Evolutionary conservation across 2,113 vertebrate genomes (phyloP), one percentile per base, ranked within the genome.

Genomic region (Oceanites oceanicus): DNA sequence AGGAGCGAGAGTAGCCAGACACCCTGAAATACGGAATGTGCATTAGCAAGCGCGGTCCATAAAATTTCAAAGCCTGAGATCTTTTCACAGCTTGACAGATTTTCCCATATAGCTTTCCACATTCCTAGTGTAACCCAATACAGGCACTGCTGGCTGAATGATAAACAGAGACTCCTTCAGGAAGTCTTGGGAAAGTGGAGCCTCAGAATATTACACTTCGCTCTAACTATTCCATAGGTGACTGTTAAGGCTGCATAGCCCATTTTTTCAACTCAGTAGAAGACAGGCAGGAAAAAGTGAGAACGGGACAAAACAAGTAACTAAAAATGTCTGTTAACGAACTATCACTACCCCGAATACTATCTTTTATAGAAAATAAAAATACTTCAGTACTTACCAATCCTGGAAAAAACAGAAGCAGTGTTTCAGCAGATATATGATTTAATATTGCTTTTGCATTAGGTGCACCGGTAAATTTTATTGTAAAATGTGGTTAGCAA

Each of bases 81-180:
- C 79, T 90, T 87, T 92, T 87, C 89, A 77, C 83, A 95, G 95
- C 78, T 87, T 92, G 58, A 90, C 74, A 88, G 95, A 87, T 90
- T 95, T 97, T 97, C 96, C 85, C 91, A 88, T 96, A 22, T 15
- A 95, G 66, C 53, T 92, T 92, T 95, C 96, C 84, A 91, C 89
- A 89, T 97, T 96, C 96, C 70, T 95, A 14, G 29, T 19, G 94
- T 95, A 95, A 97, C 95, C 79, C 94, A 96, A 94, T 91, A 79
- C 76, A 80, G 86, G 93, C 89, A 62, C 61, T 52, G 50, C 84
- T 78, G 82, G 82, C 87, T 84, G 86, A 81, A 83, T 70, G 93
- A 95, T 88, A 92, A 94, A 97, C 92, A 95, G 95, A 94, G 91
- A 91, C 70, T 97, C 70, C 93, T 96, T 70, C 86, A 95, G 92